Conservation (phyloP, 1,140 invertebrate species). For the Habropoda laboriosa region DNA sequence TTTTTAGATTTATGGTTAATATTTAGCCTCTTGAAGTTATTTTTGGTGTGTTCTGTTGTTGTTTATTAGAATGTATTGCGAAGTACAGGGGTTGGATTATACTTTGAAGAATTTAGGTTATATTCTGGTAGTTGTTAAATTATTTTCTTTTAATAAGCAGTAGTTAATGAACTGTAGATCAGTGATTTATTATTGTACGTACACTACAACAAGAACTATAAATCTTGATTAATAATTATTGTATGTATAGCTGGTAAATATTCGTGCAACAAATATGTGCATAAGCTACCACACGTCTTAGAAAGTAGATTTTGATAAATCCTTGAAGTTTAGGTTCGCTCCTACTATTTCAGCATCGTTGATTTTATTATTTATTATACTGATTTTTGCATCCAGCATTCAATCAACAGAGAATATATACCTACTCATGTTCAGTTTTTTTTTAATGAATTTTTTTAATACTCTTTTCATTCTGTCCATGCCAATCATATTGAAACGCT, state of each 20-base stretch:
- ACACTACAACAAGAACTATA: too few species aligned
- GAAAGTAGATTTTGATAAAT: background rate
- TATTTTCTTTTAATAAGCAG: too few species aligned
- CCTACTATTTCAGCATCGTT: background rate
- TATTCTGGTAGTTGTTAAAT: too few species aligned
- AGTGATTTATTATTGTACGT: too few species aligned
- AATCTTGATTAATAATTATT: background rate
- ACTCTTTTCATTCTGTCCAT: conserved; percentile 47
- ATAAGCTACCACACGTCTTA: background rate
- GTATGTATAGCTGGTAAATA: background rate
- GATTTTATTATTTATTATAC: background rate
- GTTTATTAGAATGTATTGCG: too few species aligned
- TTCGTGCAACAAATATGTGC: background rate
- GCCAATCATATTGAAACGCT: conserved; percentile 49
- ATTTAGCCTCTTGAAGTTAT: background rate
- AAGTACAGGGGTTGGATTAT: too few species aligned
- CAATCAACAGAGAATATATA: background rate
- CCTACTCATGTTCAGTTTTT: background rate
- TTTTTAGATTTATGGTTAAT: background rate
- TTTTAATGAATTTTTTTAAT: background rate
- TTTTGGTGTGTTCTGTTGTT: too few species aligned
- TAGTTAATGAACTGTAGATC: too few species aligned
- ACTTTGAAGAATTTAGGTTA: too few species aligned
- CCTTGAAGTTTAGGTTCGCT: background rate
- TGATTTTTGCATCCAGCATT: conserved; percentile 8